Evolutionary conservation across 2,113 vertebrate species (phyloP), one percentile per base, ranked within the genome.

Genomic region (Alosa alosa): DNA sequence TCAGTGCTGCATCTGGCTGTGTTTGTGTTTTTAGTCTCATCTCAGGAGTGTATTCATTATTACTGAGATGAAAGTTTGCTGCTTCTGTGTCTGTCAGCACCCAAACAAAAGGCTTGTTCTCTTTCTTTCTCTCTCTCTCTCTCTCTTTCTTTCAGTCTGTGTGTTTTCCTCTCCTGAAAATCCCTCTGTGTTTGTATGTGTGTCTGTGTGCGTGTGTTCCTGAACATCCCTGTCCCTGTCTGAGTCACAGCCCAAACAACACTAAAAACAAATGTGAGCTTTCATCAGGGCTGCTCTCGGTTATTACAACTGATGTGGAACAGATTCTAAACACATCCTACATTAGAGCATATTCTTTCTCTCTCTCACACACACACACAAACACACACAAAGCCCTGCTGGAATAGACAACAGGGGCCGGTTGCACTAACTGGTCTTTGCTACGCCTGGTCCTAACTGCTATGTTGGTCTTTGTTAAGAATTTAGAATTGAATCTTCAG

Each of bases 11-110:
- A 36, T 72, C 25, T 72, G 64, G 64, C 64, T 25, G 31, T 36
- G 64, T 64, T 64, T n/a, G 60, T 64, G 64, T 72, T 31, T 72
- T 31, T 36, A 36, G 25, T 72, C 10, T 31, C 8, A 36, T 72
- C 64, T 72, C 64, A 36, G 25, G 10, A 72, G 31, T 72, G 64
- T 11, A 72, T 72, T 72, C 64, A 72, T 72, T 72, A 72, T 72
- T 31, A 72, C 64, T 72, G 64, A 72, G 64, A 72, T 72, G 64
- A 72, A 72, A 72, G 64, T 72, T 72, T 72, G 1, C 25, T 72
- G n/a, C 57, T 64, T 22, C 31, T 31, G 25, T 36, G 64, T 72
- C n/a, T 72, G 31, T 72, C 64, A 72, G 64, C 64, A 72, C 31
- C 9, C 22, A 68, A 25, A 72, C 64, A 72, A 72, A 72, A 72